These are phyloP conservation scores for Machimus atricapillus DNA, from an alignment of 2,888 invertebrate species.

Conservation along the genomic window DNA sequence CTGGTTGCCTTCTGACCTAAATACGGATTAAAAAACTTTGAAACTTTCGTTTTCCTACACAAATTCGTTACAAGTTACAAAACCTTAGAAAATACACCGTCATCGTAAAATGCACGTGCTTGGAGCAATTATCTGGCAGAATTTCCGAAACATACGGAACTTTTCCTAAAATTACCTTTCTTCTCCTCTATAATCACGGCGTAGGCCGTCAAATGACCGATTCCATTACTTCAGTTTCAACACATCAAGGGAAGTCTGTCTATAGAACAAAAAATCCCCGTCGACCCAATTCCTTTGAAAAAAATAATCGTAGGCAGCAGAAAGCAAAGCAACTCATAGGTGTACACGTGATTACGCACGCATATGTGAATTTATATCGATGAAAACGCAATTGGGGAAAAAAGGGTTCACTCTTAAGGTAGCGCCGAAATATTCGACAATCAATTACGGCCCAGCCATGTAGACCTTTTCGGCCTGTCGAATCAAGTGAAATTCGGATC, in stretches of 20 bases:
- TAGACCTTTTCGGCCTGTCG: neutral
- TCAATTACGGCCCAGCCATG: slow-evolving; percentile 17
- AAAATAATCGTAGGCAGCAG: neutral
- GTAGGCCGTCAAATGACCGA: neutral
- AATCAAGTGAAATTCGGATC: neutral
- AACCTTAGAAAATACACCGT: neutral
- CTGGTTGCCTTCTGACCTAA: neutral
- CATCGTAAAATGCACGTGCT: neutral
- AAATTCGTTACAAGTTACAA: neutral
- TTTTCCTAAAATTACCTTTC: neutral
- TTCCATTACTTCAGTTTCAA: neutral
- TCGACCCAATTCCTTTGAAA: neutral
- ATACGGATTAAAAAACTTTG: neutral
- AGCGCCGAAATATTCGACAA: slow-evolving; percentile 5
- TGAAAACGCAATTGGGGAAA: neutral
- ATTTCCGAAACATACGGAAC: neutral
- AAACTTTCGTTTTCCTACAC: neutral
- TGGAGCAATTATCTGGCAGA: neutral
- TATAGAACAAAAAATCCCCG: neutral
- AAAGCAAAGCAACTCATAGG: neutral
- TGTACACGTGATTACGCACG: neutral
- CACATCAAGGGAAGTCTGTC: neutral
- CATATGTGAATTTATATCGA: neutral
- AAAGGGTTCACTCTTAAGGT: neutral
- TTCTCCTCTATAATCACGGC: neutral